phyloP scores from a whole-genome alignment of 2,113 vertebrate species.

The Ceyx melanurus region DNA sequence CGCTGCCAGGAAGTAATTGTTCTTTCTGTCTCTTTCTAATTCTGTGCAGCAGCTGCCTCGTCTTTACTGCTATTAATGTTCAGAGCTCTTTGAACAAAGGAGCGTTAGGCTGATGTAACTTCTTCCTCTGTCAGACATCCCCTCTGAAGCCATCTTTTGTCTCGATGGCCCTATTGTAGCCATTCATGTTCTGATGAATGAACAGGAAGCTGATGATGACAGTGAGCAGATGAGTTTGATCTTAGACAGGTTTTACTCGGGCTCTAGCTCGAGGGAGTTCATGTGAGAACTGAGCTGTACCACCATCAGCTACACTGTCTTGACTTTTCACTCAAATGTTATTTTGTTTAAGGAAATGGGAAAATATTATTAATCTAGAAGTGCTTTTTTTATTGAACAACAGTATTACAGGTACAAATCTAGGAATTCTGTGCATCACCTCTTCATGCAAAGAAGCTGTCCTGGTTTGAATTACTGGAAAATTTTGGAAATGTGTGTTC shows the following conservation, averaged over 20 bases:
- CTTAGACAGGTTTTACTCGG: constrained; percentile 39
- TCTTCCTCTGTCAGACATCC: constrained; percentile 43
- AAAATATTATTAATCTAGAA: background rate
- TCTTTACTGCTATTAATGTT: constrained; percentile 61
- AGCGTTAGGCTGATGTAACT: constrained; percentile 47
- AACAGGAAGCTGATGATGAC: constrained; percentile 61
- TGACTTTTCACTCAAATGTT: background rate
- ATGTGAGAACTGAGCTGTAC: background rate
- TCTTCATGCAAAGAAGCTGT: background rate
- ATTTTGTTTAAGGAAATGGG: background rate
- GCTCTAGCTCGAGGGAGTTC: background rate
- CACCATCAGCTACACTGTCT: background rate
- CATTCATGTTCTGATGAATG: constrained; percentile 58
- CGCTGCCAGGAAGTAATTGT: constrained; percentile 59
- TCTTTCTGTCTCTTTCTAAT: constrained; percentile 61
- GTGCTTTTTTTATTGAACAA: background rate
- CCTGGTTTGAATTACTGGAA: background rate
- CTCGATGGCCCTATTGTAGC: constrained; percentile 45
- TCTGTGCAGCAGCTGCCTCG: constrained; percentile 62
- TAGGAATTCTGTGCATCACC: background rate
- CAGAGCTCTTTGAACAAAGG: constrained; percentile 55
- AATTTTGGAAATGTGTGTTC: background rate
- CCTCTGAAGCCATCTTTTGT: constrained; percentile 67
- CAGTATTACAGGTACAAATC: background rate
- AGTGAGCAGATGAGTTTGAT: constrained; percentile 67